Percentiles rank a stretch among this genome's conserved stretches.
These are phyloP conservation scores for Halocaridina rubra DNA, from an alignment of 2,888 invertebrate species.

Conservation along the genomic window DNA sequence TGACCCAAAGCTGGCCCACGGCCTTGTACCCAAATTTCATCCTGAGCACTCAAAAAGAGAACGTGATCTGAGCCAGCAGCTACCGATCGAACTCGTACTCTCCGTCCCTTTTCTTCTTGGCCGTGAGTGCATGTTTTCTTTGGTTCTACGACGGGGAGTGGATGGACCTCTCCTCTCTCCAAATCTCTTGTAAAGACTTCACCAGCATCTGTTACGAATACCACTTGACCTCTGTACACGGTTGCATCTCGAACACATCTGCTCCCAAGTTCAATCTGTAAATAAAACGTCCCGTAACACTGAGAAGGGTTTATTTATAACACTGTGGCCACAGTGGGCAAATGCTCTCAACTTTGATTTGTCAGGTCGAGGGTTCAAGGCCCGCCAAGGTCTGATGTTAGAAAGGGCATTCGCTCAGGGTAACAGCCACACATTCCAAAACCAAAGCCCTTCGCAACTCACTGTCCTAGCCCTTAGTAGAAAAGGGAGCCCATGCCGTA, in stretches of 20 bases:
- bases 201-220: slow-evolving; percentile 55
- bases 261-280: slow-evolving; percentile 47
- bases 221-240: slow-evolving; percentile 37
- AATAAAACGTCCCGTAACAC: no score
- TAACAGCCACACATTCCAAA: no score
- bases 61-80: slow-evolving; percentile 56
- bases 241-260: slow-evolving; percentile 52
- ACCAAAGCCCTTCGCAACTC: no score
- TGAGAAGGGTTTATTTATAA: no score
- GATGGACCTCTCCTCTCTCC: background rate
- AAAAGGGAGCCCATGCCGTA: no score
- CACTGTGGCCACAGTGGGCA: no score
- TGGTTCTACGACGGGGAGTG: slow-evolving; percentile 39
- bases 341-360: no score
- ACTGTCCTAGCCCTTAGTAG: no score
- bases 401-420: no score
- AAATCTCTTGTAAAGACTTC: slow-evolving; percentile 36
- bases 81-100: slow-evolving; percentile 34
- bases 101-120: slow-evolving; percentile 38
- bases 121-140: slow-evolving; percentile 53
- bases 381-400: no score
- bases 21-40: slow-evolving; percentile 61
- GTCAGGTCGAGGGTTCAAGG: no score
- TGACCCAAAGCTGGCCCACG: slow-evolving; percentile 51
- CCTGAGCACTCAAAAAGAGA: slow-evolving; percentile 48